Percentiles rank a stretch among this genome's conserved stretches.
phyloP scores from a whole-genome alignment of 2,888 invertebrate species.

The Ormia ochracea region DNA sequence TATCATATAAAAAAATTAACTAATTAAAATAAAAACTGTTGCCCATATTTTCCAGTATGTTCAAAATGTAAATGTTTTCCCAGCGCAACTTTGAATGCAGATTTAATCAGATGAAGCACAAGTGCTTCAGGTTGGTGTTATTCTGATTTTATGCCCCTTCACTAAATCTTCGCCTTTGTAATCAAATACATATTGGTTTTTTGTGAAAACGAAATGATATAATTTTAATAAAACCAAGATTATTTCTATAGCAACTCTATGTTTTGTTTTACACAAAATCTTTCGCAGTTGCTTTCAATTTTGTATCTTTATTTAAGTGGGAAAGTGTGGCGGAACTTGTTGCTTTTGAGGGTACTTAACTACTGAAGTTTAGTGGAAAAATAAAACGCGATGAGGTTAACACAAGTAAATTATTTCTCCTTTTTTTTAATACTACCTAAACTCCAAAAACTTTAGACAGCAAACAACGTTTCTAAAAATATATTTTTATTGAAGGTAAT shows the following conservation, averaged over 20 bases:
- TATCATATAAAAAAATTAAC: too few relatives aligned
- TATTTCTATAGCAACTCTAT: neutral
- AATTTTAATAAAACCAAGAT: neutral
- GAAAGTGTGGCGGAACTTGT: neutral
- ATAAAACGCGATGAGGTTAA: too few relatives aligned
- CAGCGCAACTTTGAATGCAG: neutral
- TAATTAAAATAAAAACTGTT: too few relatives aligned
- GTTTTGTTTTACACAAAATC: neutral
- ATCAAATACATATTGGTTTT: neutral
- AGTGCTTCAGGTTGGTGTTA: slow-evolving; percentile 19
- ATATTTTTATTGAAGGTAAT: too few relatives aligned
- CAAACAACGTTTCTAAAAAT: too few relatives aligned
- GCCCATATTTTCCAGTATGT: too few relatives aligned
- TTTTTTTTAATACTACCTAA: too few relatives aligned
- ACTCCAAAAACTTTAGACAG: too few relatives aligned
- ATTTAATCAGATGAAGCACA: slow-evolving; percentile 7
- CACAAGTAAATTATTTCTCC: too few relatives aligned
- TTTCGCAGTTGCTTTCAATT: neutral
- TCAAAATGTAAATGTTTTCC: neutral
- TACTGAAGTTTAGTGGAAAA: neutral
- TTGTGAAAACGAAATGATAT: neutral
- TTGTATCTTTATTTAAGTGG: neutral
- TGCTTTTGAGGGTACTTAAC: neutral
- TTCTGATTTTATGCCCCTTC: neutral
- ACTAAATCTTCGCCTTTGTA: neutral